Evolutionary conservation across 2,888 invertebrate species (phyloP), one percentile per base, ranked within the genome.

Genomic region (Chironomus riparius): DNA sequence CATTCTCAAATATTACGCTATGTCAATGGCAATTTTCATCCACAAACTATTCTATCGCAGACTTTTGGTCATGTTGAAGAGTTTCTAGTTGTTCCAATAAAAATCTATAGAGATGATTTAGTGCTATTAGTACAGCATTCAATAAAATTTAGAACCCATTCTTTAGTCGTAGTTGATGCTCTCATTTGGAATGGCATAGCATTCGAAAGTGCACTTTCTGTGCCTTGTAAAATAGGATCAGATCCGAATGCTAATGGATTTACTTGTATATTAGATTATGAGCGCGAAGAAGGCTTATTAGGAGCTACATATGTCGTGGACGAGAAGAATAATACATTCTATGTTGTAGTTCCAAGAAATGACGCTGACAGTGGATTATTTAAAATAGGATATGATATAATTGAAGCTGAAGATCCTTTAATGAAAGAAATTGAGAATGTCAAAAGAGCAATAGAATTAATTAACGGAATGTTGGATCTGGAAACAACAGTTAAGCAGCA

Each of bases 181-280:
- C 80, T 85, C 0, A 81, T 84, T 7, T 85, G 85, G 85, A 81
- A 84, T 78, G 85, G 85, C 0, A 80, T 83, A 15, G 80, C 81
- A 0, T 85, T 85, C 75, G 81, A 82, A 77, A 79, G 80, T 1
- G 81, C 81, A 22, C 76, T 81, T 47, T 81, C 82, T 0, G 78
- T 82, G 3, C 83, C 83, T 2, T 84, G 84, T 77, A 78, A 80
- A 0, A 76, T 81, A 61, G 81, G 80, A n/a, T 76, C 78, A 2
- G 79, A 80, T 13, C 79, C 79, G 0, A 77, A 76, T 61, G 77
- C 78, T 0, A 79, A 78, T 68, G 84, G 83, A 2, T 80, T 81
- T 4, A 79, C 79, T 28, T 84, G 84, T 77, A 79, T 84, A 79
- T 72, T 84, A 68, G 84, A 84, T 76, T 77, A 81, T 21, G 79